Percentiles rank a stretch among this genome's conserved stretches.
Evolutionary conservation across 2,888 invertebrate genomes (phyloP).

Genomic region (Spilarctia lutea): DNA sequence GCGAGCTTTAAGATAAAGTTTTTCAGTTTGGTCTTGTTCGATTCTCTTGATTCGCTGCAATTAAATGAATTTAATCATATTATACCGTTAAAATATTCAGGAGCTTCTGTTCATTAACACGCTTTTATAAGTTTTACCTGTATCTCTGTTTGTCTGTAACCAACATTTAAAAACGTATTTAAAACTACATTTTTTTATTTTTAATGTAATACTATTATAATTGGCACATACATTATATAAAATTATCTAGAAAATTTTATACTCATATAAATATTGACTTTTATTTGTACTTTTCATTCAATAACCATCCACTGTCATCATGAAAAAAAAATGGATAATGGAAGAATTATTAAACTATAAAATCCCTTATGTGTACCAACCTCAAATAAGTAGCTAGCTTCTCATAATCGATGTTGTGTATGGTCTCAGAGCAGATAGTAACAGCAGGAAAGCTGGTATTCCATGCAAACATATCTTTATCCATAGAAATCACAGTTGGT

Average conservation of each 20-base stretch:
- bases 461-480: constrained; percentile 90
- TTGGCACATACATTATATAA: too few species aligned
- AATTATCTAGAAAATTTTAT: too few species aligned
- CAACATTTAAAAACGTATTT: too few species aligned
- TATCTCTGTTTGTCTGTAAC: too few species aligned
- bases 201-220: too few species aligned
- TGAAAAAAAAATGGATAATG: neutral
- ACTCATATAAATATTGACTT: too few species aligned
- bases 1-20: constrained; percentile 86
- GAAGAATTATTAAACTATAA: neutral
- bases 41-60: constrained; percentile 67
- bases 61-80: constrained; percentile 14
- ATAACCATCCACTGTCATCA: too few species aligned
- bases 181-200: too few species aligned
- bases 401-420: constrained; percentile 79
- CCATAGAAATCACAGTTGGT: constrained; percentile 91
- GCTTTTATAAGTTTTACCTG: too few species aligned
- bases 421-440: constrained; percentile 88
- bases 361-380: constrained; percentile 63
- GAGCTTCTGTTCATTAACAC: too few species aligned
- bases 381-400: constrained; percentile 84
- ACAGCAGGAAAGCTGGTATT: constrained; percentile 90
- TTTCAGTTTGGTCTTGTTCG: constrained; percentile 83
- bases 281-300: too few species aligned
- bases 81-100: too few species aligned